Conservation (phyloP, 2,113 vertebrate genomes). For the Heterotilapia buettikoferi region DNA sequence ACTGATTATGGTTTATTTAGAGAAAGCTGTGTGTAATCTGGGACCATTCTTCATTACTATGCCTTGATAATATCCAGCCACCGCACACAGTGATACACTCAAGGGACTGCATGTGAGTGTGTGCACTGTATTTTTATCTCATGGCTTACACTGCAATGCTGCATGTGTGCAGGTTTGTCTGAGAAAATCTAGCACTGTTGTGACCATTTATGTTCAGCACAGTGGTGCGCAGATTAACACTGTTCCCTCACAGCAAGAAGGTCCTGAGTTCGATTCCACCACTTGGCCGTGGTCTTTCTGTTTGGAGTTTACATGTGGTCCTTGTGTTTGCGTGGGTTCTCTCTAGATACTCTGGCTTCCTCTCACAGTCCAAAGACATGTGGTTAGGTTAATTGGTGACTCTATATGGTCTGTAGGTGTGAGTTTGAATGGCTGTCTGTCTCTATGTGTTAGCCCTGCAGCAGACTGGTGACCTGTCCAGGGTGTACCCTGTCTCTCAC, state of each 20-base stretch:
- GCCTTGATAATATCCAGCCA: conserved; percentile 18
- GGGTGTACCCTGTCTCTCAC: not conserved
- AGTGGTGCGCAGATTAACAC: not conserved
- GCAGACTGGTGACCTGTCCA: not conserved
- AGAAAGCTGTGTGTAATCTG: not conserved
- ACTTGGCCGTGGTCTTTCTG: not conserved
- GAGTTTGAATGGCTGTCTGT: not conserved
- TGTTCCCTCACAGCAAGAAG: not conserved
- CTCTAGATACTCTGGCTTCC: not conserved
- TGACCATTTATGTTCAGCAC: not conserved
- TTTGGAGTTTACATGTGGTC: not conserved
- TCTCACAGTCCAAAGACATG: not conserved
- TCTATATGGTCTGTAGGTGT: not conserved
- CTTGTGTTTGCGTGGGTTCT: not conserved
- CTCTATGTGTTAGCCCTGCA: not conserved
- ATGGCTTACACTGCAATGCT: not conserved
- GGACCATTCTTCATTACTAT: conserved; percentile 27
- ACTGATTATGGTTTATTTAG: conserved; percentile 47
- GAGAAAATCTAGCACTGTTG: not conserved
- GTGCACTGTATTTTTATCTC: conserved; percentile 13
- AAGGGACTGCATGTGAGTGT: not conserved
- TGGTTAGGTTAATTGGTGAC: not conserved
- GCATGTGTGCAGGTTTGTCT: not conserved
- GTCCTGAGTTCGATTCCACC: not conserved
- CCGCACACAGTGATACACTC: conserved; percentile 20